Evolutionary conservation across 2,113 vertebrate genomes (phyloP), one percentile per base, ranked within the genome.

Genomic region (Accipiter virgatus): DNA sequence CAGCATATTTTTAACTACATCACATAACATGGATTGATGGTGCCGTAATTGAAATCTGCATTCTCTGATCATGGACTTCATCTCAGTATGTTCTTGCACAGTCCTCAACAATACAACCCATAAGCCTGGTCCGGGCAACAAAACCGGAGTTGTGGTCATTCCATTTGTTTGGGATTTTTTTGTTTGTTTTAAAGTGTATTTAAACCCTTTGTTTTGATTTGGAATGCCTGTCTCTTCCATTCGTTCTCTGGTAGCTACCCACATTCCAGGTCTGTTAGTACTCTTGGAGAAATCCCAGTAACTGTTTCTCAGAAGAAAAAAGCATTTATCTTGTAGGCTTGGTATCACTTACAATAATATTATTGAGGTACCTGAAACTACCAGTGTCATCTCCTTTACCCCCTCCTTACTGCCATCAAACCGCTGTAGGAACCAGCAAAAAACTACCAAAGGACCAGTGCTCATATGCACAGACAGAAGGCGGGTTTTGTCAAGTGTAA

Each of bases 61-160:
- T 55, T 59, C 38, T 88, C 26, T 13, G 1, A 8, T 90, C 36
- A 23, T 23, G 36, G 42, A 84, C 43, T 48, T 83, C 11, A 36
- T 18, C 16, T 71, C 29, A 17, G 26, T 58, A 4, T 48, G 34
- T 81, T 88, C 21, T 63, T 48, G 7, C 32, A 61, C 34, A 47
- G 1, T 55, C 68, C 7, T 82, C 8, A 3, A 9, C 23, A 65
- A 25, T 26, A 36, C 8, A 82, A 55, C 11, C 12, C 1, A 0
- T 13, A 40, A 45, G 6, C n/a, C 27, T 34, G 26, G 1, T 66
- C n/a, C 55, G 62, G 25, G 32, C 59, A 73, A 45, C 36, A 58
- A 42, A 75, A 71, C 2, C 7, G 25, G 61, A 67, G 16, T 11
- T 86, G 12, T 11, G 23, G 25, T n/a, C 4, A 19, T 88, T 85